Evolutionary conservation across 2,113 vertebrate species (phyloP), one percentile per base, ranked within the genome.

Genomic region (Tinamus guttatus): DNA sequence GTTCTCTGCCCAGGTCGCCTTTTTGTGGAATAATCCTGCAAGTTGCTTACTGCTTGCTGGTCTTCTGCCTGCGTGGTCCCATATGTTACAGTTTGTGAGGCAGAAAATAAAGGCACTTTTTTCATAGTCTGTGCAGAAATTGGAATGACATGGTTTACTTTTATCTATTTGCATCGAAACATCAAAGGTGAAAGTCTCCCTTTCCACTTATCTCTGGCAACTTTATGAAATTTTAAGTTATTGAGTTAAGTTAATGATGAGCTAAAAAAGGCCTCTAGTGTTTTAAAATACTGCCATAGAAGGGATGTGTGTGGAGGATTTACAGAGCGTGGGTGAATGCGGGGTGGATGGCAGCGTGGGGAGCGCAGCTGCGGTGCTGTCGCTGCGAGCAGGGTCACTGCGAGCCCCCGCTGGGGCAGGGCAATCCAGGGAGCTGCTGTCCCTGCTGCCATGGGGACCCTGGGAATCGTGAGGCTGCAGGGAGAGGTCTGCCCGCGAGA

Each of bases 401-500:
- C 43, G 43, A 43, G 15, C 15, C 15, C 43, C 43, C 14, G 15
- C 43, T 17, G 15, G 43, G 16, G 47, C 47, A 47, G 47, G 47
- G 47, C 47, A 20, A 47, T 8, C 7, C 47, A 20, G 4, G 47
- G 47, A 47, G 47, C 47, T 9, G 47, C 47, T 21, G 47, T 20
- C 47, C 19, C 47, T 43, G 43, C 43, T 47, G 47, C 47, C 47
- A 9, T 20, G 3, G 47, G 47, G 43, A 16, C 43, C 5, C 43
- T 15, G 43, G 43, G 43, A 43, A 43, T 43, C 43, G 43, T 15
- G 15, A 43, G 15, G 43, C 76, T 94, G 95, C 79, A 93, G 79
- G 85, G 68, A 60, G 51, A 83, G 8, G 34, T 74, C 75, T 83
- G 91, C 54, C 96, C 96, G 93, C 96, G 81, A 96, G 96, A 95